Conservation (phyloP, 2,888 invertebrate genomes). For the Byasa hedistus region DNA sequence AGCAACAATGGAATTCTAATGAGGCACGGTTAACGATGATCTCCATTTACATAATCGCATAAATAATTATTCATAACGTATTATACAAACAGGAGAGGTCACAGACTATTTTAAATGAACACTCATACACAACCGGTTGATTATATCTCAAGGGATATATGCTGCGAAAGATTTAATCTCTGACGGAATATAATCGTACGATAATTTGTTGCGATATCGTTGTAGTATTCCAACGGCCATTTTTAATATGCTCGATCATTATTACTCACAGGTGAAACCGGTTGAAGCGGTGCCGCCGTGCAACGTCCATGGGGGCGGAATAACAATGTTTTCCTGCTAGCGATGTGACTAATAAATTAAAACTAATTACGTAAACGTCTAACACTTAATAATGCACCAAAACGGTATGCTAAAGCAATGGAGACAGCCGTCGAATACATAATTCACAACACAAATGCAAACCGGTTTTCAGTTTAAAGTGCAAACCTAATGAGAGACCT, state of each 20-base stretch:
- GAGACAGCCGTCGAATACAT: conserved; percentile 1
- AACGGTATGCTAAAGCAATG: neutral
- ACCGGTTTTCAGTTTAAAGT: conserved; percentile 32
- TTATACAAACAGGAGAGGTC: conserved; percentile 52
- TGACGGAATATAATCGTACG: conserved; percentile 46
- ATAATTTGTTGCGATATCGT: conserved; percentile 50
- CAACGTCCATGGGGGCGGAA: conserved; percentile 26
- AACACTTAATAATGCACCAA: neutral
- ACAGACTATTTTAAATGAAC: conserved; percentile 41
- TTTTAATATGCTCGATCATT: conserved; percentile 27
- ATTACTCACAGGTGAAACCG: conserved; percentile 38
- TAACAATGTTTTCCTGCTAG: conserved; percentile 28
- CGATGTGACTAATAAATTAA: conserved; percentile 28
- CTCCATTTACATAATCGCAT: conserved; percentile 71
- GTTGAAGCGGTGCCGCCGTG: conserved; percentile 42
- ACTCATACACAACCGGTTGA: conserved; percentile 42
- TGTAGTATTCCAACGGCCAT: conserved; percentile 33
- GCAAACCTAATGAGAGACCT: conserved; percentile 35
- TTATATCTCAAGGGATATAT: conserved; percentile 48
- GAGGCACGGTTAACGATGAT: conserved; percentile 66
- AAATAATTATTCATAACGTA: conserved; percentile 70
- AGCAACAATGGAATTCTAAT: conserved; percentile 74
- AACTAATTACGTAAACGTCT: neutral
- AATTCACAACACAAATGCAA: conserved; percentile 18
- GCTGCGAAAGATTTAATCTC: conserved; percentile 46